These are phyloP conservation scores for Stictonetta naevosa DNA, from an alignment of 2,113 vertebrate genomes.

Conservation along the genomic window DNA sequence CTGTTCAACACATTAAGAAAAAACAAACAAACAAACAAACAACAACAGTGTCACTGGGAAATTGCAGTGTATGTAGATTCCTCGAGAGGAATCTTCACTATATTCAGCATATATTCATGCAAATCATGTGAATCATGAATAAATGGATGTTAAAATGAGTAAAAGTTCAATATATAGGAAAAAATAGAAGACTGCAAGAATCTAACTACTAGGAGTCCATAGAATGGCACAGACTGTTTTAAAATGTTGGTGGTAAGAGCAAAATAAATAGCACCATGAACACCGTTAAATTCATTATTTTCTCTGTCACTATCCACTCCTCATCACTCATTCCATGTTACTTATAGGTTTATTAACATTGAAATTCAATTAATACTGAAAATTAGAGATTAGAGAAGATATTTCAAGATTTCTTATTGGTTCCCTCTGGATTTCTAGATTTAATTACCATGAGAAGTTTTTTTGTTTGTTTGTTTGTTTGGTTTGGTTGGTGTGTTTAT, in stretches of 20 bases:
- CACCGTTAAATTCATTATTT: not conserved
- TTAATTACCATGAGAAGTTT: not conserved
- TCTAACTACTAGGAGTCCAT: not conserved
- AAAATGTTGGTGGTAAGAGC: not conserved
- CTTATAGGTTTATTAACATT: not conserved
- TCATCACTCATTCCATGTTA: not conserved
- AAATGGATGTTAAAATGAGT: not conserved
- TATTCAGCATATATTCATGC: not conserved
- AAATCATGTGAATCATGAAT: not conserved
- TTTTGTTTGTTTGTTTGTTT: not conserved
- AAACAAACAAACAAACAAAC: not conserved
- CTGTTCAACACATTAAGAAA: not conserved
- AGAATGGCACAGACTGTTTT: not conserved
- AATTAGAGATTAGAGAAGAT: not conserved
- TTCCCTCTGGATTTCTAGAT: not conserved
- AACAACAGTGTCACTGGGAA: not conserved
- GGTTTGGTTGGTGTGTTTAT: no score
- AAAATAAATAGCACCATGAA: no score
- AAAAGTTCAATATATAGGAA: not conserved
- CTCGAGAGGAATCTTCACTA: not conserved
- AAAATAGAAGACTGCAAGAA: not conserved
- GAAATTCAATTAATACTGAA: not conserved
- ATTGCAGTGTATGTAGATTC: not conserved
- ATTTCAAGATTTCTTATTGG: not conserved
- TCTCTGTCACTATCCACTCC: not conserved